A percentile compares a stretch with the other conserved stretches of the same genome.
Conservation (phyloP, 2,113 vertebrate genomes). For the Myodes glareolus region DNA sequence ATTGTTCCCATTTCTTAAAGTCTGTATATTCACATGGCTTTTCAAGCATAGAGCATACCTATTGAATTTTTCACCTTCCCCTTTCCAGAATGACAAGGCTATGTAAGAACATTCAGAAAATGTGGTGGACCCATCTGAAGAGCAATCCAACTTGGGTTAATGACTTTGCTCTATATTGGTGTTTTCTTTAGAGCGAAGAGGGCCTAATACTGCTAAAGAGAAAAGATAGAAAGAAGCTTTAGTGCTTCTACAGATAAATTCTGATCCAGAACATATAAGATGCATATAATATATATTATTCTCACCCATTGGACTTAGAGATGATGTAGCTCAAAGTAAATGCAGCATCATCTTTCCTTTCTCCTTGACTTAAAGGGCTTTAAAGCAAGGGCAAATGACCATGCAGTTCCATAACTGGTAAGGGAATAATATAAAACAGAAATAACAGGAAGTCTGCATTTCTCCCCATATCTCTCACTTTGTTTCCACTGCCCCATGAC, state of each 20-base stretch:
- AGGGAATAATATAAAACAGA: constrained; percentile 18
- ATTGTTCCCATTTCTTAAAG: background rate
- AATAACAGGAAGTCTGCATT: constrained; percentile 19
- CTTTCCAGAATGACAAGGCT: background rate
- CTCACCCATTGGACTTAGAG: background rate
- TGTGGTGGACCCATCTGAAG: background rate
- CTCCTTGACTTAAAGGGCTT: background rate
- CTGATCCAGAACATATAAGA: background rate
- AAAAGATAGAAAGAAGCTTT: background rate
- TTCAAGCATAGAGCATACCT: background rate
- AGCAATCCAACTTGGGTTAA: background rate
- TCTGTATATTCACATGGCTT: background rate
- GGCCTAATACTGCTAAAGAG: background rate
- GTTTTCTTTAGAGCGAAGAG: background rate
- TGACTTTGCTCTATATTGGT: background rate
- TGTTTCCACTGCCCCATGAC: constrained; percentile 1
- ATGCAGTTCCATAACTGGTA: background rate
- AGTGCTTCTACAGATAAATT: background rate
- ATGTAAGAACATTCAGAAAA: background rate
- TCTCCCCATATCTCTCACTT: background rate
- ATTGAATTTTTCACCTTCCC: background rate
- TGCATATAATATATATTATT: background rate
- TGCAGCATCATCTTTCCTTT: background rate
- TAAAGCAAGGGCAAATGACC: background rate
- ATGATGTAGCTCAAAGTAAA: background rate